Conservation (phyloP, 2,113 vertebrate genomes). For the Trichechus manatus region DNA sequence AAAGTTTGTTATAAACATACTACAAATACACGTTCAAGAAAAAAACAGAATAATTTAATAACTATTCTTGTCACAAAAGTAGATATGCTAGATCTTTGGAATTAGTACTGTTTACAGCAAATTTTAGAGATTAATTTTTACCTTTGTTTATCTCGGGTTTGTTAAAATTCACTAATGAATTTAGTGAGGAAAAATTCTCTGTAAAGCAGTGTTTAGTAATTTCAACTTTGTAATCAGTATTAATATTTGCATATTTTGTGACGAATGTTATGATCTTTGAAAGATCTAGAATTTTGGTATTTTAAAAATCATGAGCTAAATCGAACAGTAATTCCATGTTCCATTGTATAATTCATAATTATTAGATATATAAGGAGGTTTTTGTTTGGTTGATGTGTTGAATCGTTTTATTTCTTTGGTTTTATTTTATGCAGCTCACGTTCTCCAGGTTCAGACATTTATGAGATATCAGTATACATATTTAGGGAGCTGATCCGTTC, state of each 20-base stretch:
- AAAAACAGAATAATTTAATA: neutral
- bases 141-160: neutral
- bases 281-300: neutral
- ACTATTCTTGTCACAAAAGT: neutral
- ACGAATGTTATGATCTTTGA: constrained; percentile 6
- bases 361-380: neutral
- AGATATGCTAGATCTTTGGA: neutral
- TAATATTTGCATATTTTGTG: constrained; percentile 48
- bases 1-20: neutral
- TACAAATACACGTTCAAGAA: neutral
- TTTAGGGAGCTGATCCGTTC: neutral
- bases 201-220: neutral
- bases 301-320: neutral
- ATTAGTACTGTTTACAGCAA: neutral
- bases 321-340: neutral
- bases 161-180: neutral
- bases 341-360: neutral
- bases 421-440: neutral
- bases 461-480: neutral
- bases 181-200: neutral
- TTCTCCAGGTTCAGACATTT: neutral
- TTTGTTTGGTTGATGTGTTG: neutral
- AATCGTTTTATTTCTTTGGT: neutral
- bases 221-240: constrained; percentile 15
- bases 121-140: neutral